Evolutionary conservation across 2,113 vertebrate genomes (phyloP).

Genomic region (Blennius ocellaris): DNA sequence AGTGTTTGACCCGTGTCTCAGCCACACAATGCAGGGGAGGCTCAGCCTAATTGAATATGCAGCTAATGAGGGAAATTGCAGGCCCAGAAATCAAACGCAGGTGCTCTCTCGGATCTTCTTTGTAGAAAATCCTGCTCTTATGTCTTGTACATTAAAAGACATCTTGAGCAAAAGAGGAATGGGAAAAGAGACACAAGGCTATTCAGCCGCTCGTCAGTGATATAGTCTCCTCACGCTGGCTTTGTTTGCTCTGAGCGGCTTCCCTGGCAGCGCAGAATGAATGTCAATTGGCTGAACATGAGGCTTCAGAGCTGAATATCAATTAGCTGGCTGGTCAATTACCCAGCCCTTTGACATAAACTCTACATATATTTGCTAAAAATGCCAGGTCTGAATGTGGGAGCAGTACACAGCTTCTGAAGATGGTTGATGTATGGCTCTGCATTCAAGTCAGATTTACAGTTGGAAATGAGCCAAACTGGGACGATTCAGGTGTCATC

Average conservation of each 20-base stretch:
- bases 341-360: slow-evolving; percentile 9
- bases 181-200: slow-evolving; percentile 7
- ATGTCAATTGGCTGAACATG: slow-evolving; percentile 21
- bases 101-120: slow-evolving; percentile 63
- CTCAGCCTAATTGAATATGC: slow-evolving; percentile 65
- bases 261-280: slow-evolving; percentile 27
- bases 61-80: slow-evolving; percentile 67
- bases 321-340: slow-evolving; percentile 45
- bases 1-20: slow-evolving; percentile 60
- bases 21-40: slow-evolving; percentile 47
- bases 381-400: background rate
- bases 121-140: slow-evolving; percentile 48
- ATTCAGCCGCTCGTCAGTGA: slow-evolving; percentile 41
- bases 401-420: too few species aligned
- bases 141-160: slow-evolving; percentile 59
- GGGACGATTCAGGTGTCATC: too few species aligned
- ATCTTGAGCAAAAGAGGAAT: slow-evolving; percentile 27
- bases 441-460: too few species aligned
- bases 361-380: background rate
- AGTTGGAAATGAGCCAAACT: too few species aligned
- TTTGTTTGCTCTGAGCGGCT: slow-evolving; percentile 47
- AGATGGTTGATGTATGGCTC: too few species aligned
- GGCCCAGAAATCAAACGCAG: slow-evolving; percentile 66
- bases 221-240: slow-evolving; percentile 17
- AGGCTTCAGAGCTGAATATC: slow-evolving; percentile 31